Conservation (phyloP, 2,797 vertebrate species). For the Ciconia nigra region DNA sequence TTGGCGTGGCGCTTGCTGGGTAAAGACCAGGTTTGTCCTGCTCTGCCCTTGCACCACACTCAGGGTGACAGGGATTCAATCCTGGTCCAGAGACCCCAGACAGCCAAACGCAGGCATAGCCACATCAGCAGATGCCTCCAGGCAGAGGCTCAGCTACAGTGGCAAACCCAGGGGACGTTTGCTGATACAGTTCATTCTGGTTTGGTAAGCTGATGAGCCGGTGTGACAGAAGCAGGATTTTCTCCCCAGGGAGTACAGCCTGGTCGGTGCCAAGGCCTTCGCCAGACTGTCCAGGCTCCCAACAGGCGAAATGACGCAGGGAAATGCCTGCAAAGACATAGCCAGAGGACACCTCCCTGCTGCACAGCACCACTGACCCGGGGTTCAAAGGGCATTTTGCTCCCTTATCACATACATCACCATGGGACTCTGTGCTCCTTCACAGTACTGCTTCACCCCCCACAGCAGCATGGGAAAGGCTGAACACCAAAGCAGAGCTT, state of each 20-base stretch:
- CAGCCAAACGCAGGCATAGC: neutral
- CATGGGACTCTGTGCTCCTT: neutral
- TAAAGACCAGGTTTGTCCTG: neutral
- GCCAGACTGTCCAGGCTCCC: neutral
- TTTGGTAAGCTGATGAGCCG: neutral
- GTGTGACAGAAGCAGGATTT: neutral
- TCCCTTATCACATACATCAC: neutral
- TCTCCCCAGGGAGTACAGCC: neutral
- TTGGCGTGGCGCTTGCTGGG: neutral
- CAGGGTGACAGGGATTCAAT: accelerated
- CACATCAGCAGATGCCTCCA: neutral
- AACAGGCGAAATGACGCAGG: accelerated
- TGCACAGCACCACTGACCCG: neutral
- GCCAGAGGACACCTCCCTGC: neutral
- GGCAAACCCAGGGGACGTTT: neutral
- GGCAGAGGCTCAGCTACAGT: neutral
- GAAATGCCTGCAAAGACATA: accelerated
- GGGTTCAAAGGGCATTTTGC: neutral
- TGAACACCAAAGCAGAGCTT: neutral
- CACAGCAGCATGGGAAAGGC: accelerated
- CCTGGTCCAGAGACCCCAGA: neutral
- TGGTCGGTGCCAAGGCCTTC: neutral
- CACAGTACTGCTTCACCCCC: neutral
- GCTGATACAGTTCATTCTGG: neutral
- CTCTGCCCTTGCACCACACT: neutral